Evolutionary conservation across 1,140 invertebrate genomes (phyloP).

Genomic region (Notospermus geniculatus): DNA sequence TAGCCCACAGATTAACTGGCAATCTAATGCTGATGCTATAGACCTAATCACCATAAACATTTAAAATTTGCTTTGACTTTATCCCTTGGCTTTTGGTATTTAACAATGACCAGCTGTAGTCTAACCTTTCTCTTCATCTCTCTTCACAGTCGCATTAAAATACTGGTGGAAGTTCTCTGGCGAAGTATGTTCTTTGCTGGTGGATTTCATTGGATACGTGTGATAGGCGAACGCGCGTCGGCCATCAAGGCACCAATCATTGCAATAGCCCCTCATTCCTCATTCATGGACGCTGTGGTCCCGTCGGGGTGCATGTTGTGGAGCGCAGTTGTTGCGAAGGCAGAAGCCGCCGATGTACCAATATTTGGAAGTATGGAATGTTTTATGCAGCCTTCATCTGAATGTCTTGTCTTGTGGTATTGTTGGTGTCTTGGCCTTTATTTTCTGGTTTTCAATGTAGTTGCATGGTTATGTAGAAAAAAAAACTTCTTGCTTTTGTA

Average conservation of each 20-base stretch:
- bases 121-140: conserved; percentile 7
- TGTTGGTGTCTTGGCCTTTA: not conserved
- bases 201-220: conserved; percentile 74
- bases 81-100: too few species aligned
- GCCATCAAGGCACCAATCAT: conserved; percentile 77
- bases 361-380: conserved; percentile 78
- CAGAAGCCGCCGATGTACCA: conserved; percentile 72
- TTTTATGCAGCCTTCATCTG: conserved; percentile 6
- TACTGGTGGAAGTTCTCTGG: conserved; percentile 42
- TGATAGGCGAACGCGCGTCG: conserved; percentile 67
- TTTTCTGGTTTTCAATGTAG: not conserved
- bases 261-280: conserved; percentile 85
- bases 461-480: conserved; percentile 30
- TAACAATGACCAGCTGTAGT: not conserved
- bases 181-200: conserved; percentile 73
- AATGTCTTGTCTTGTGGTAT: not conserved
- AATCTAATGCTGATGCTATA: too few species aligned
- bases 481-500: too few species aligned
- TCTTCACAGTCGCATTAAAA: conserved; percentile 41
- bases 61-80: too few species aligned
- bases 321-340: conserved; percentile 84
- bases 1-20: too few species aligned
- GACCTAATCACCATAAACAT: too few species aligned
- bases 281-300: conserved; percentile 83
- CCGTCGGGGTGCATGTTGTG: conserved; percentile 73